Conservation (phyloP, 1,140 invertebrate species). For the Heliconius hermathena region DNA sequence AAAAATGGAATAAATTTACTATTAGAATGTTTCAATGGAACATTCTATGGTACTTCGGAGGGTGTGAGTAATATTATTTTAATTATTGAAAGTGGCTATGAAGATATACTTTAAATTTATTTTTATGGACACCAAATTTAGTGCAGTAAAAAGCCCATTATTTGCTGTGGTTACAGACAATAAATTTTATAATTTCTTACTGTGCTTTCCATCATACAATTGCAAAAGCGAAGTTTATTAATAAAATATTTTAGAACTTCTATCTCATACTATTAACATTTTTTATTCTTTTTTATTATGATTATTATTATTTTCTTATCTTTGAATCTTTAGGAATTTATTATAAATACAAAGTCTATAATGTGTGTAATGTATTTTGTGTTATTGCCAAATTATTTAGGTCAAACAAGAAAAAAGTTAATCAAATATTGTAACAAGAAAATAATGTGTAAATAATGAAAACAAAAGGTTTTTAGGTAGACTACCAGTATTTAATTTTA, state of each 20-base stretch:
- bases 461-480: too few species aligned
- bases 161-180: neutral
- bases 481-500: too few species aligned
- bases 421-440: neutral
- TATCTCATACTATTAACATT: neutral
- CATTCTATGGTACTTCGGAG: too few species aligned
- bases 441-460: too few species aligned
- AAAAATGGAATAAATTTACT: too few species aligned
- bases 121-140: too few species aligned
- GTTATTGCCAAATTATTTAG: slow-evolving; percentile 12
- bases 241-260: neutral
- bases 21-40: too few species aligned
- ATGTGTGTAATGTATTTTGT: neutral
- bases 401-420: neutral
- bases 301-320: neutral
- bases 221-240: neutral
- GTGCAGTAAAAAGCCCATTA: neutral
- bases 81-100: too few species aligned
- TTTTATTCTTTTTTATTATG: neutral
- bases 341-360: neutral
- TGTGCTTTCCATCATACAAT: neutral
- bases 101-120: too few species aligned
- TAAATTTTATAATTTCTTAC: neutral
- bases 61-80: too few species aligned
- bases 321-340: neutral